A percentile compares a stretch with the other conserved stretches of the same genome.
Conservation (phyloP, 2,888 invertebrate genomes). For the Limnephilus rhombicus region DNA sequence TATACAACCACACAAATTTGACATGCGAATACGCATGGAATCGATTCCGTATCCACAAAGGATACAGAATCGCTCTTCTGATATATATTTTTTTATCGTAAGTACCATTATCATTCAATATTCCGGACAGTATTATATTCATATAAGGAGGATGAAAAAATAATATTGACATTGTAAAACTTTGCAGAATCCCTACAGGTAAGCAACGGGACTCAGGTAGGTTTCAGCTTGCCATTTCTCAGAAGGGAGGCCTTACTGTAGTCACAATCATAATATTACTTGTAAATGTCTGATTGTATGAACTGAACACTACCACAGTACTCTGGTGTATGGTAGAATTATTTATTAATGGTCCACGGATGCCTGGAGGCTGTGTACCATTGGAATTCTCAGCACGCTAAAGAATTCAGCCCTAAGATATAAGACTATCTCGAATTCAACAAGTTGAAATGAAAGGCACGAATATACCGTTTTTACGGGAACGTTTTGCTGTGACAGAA, state of each 20-base stretch:
- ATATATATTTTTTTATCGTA: too few relatives aligned
- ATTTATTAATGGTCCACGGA: neutral
- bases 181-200: neutral
- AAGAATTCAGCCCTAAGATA: neutral
- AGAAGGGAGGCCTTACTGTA: neutral
- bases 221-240: neutral
- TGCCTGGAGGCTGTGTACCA: neutral
- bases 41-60: too few relatives aligned
- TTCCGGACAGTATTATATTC: neutral
- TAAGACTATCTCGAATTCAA: neutral
- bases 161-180: neutral
- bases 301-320: neutral
- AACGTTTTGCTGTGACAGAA: neutral
- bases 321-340: neutral
- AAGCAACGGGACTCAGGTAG: neutral
- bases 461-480: neutral
- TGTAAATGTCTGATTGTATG: neutral
- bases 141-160: neutral
- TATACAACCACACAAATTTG: too few relatives aligned
- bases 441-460: neutral
- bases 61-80: too few relatives aligned
- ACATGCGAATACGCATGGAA: too few relatives aligned
- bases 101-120: too few relatives aligned
- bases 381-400: neutral
- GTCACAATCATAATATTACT: neutral